Evolutionary conservation across 1,140 invertebrate genomes (phyloP), one percentile per base, ranked within the genome.

Genomic region (Rhynchophorus ferrugineus): DNA sequence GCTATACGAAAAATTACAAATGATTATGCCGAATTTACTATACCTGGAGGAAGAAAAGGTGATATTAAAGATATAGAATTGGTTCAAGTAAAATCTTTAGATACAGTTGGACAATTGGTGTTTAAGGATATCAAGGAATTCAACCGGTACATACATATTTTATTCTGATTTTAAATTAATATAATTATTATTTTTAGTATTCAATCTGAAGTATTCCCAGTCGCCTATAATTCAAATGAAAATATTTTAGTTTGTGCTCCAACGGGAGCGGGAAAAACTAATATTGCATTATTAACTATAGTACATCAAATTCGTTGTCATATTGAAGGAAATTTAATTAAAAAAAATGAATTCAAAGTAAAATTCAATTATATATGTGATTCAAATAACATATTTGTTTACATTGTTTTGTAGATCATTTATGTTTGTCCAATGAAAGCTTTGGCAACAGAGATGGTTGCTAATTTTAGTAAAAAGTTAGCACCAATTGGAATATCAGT

Each of bases 351-450:
- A 62, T 99, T 98, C 70, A 98, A 98, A 76, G 86, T 90, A 67
- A 65, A n/a, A 24, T 13, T 9, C 11, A 36, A 52, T 44, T 21
- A 37, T 38, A 34, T 7, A 48, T 8, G n/a, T 16, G 18, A 20
- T 48, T 2, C 14, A 38, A 39, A 21, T 22, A 13, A 33, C 18
- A 56, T 49, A 37, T 37, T 49, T 48, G 5, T 45, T 19, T 38
- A 19, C 14, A 18, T 29, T 47, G 45, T 51, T 43, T 69, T 73
- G 45, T 60, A 92, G 83, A 95, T 99, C 62, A 87, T 99, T 14
- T 99, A 99, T 72, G 88, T 99, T 48, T 95, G 95, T 1, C 97
- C 97, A 7, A 99, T 99, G 96, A 99, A 99, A 76, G 96, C 97
- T 1, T 71, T 99, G 14, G 96, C 96, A 1, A 84, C 94, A 21